These are phyloP conservation scores for Pollimyrus isidori DNA, from an alignment of 2,113 vertebrate genomes.

Conservation along the genomic window DNA sequence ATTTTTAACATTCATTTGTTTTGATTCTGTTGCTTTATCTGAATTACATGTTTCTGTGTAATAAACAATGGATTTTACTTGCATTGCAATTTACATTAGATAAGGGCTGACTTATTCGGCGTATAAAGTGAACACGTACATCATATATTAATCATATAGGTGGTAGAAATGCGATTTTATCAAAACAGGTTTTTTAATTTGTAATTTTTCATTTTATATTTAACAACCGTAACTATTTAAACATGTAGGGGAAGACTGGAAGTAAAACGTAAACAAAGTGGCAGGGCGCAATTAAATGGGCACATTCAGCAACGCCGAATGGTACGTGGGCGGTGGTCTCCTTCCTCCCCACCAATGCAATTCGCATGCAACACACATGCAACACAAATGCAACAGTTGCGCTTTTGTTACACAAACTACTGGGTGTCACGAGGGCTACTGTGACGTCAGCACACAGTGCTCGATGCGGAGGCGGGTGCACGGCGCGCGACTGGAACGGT, in stretches of 20 bases:
- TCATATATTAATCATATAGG: neutral
- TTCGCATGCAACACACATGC: conserved; percentile 4
- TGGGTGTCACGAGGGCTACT: neutral
- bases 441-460: conserved; percentile 19
- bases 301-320: neutral
- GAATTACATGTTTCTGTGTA: neutral
- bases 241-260: neutral
- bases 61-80: neutral
- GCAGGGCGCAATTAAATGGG: neutral
- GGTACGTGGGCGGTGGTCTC: neutral
- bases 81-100: neutral
- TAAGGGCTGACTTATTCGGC: neutral
- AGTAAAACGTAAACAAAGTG: neutral
- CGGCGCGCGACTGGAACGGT: neutral
- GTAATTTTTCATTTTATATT: neutral
- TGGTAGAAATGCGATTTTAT: neutral
- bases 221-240: neutral
- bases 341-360: no score
- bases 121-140: neutral
- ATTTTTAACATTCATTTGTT: neutral
- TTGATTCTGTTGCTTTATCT: neutral
- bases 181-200: neutral
- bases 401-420: conserved; percentile 1
- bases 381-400: conserved; percentile 19
- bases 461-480: neutral